Conservation (phyloP, 2,888 invertebrate genomes). For the Drosophila suboccidentalis region DNA sequence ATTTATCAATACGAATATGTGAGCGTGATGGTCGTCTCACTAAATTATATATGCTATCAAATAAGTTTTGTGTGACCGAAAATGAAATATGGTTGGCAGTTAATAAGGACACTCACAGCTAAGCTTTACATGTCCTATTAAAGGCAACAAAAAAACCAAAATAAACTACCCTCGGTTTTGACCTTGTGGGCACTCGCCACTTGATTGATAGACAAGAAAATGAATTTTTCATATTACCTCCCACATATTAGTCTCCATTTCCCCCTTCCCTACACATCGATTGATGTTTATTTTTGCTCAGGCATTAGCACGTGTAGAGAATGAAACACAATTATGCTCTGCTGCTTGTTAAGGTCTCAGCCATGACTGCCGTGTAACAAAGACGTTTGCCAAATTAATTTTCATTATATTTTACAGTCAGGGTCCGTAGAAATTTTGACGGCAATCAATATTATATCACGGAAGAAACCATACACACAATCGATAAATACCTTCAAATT, state of each 20-base stretch:
- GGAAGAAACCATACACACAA: neutral
- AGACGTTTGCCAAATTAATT: slow-evolving; percentile 60
- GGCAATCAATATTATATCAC: neutral
- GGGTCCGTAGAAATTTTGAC: slow-evolving; percentile 15
- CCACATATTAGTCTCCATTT: neutral
- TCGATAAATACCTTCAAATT: neutral
- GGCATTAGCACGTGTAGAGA: slow-evolving; percentile 40
- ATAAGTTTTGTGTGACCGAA: slow-evolving; percentile 42
- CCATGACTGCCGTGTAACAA: slow-evolving; percentile 36
- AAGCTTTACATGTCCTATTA: slow-evolving; percentile 57
- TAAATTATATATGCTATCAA: slow-evolving; percentile 21
- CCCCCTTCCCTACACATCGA: slow-evolving; percentile 1
- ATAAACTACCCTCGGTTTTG: slow-evolving; percentile 17
- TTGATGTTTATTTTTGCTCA: slow-evolving; percentile 37
- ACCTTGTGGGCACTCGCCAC: slow-evolving; percentile 23
- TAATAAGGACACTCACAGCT: slow-evolving; percentile 68
- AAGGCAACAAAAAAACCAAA: slow-evolving; percentile 23
- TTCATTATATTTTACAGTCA: slow-evolving; percentile 27
- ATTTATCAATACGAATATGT: slow-evolving; percentile 68
- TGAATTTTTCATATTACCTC: slow-evolving; percentile 65
- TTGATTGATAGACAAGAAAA: slow-evolving; percentile 73
- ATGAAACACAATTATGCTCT: slow-evolving; percentile 21
- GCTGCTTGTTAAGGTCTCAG: slow-evolving; percentile 31
- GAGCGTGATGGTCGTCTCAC: slow-evolving; percentile 20
- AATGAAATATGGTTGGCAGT: slow-evolving; percentile 69